Conservation (phyloP, 2,797 vertebrate species). For the Smutsia temminckii region DNA sequence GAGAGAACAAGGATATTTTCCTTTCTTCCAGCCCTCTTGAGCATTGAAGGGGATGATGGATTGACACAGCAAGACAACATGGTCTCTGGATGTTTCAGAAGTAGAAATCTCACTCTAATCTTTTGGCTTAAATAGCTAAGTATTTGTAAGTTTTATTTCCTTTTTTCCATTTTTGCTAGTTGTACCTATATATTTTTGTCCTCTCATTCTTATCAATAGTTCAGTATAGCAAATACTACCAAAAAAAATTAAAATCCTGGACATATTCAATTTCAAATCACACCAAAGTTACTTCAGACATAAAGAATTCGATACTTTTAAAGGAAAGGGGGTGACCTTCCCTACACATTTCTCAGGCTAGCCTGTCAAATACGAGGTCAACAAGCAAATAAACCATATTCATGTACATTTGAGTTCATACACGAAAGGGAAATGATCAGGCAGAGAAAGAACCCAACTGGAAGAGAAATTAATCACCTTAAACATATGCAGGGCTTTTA, state of each 20-base stretch:
- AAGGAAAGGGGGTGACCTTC: neutral
- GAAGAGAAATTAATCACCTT: constrained; percentile 68
- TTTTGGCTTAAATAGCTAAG: neutral
- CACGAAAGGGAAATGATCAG: neutral
- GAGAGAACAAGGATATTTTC: neutral
- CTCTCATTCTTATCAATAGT: neutral
- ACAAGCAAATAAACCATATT: constrained; percentile 10
- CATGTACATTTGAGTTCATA: constrained; percentile 59
- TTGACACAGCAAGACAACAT: neutral
- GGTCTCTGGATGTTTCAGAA: neutral
- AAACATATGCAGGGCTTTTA: constrained; percentile 58
- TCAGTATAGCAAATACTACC: neutral
- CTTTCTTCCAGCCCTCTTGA: neutral
- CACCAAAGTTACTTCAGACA: neutral
- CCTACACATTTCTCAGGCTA: neutral
- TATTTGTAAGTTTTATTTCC: neutral
- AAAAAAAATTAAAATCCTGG: neutral
- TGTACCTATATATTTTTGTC: neutral
- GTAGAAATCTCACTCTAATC: neutral
- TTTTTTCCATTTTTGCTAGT: neutral
- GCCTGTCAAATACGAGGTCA: neutral
- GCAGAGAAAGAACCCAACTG: constrained; percentile 40
- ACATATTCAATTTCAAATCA: neutral
- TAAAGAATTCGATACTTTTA: neutral
- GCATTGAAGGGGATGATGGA: neutral